These are phyloP conservation scores for Lepetodrilus schrolli DNA, from an alignment of 2,888 invertebrate genomes.

Conservation along the genomic window DNA sequence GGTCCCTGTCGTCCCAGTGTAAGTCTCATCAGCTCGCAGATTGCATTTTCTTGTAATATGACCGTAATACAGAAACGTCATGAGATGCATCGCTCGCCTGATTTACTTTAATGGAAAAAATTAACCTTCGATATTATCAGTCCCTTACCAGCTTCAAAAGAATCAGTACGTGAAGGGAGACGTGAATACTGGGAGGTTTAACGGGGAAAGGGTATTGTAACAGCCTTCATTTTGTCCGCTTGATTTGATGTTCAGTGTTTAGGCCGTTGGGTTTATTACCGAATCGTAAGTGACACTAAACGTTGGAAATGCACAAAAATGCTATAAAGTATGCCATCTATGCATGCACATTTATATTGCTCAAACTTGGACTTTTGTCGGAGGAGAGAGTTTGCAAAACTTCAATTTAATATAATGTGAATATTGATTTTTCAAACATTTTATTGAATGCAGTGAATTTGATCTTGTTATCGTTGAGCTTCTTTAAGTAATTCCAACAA, in stretches of 20 bases:
- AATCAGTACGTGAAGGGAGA: background rate
- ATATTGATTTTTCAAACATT: too few species aligned
- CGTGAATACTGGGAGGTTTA: background rate
- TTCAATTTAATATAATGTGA: too few species aligned
- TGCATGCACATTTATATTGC: too few species aligned
- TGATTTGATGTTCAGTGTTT: background rate
- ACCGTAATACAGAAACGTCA: background rate
- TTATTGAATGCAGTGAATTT: too few species aligned
- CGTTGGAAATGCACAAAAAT: too few species aligned
- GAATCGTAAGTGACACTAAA: too few species aligned
- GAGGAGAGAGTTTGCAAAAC: too few species aligned
- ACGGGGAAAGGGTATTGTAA: slow-evolving; percentile 2
- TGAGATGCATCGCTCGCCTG: background rate
- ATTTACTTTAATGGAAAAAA: slow-evolving; percentile 15
- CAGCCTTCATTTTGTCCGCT: background rate
- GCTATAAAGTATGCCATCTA: too few species aligned
- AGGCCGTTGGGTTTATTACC: too few species aligned
- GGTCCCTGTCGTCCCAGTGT: background rate
- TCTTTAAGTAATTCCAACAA: too few species aligned
- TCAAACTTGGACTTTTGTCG: too few species aligned
- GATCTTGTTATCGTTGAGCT: too few species aligned
- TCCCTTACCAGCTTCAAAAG: background rate
- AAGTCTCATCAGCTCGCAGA: background rate
- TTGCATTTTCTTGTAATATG: slow-evolving; percentile 11
- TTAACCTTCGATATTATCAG: slow-evolving; percentile 10